Percentiles rank a stretch among this genome's conserved stretches.
Conservation (phyloP, 2,888 invertebrate species). For the Eupithecia dodoneata region DNA sequence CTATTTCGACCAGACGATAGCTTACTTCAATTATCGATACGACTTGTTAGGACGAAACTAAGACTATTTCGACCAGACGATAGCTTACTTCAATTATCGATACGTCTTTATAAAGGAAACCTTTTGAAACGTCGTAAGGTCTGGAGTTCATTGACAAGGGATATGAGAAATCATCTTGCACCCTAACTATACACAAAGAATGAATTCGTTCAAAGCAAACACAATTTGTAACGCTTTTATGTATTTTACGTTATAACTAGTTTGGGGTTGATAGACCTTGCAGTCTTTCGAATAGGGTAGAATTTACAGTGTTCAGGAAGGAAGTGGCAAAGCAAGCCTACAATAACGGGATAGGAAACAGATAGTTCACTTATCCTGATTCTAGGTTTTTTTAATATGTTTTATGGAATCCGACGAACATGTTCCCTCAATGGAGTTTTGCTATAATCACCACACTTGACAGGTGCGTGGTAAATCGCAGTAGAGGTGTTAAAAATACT, state of each 20-base stretch:
- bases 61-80: neutral
- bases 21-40: neutral
- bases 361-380: constrained; percentile 22
- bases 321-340: constrained; percentile 46
- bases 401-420: too few relatives aligned
- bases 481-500: too few relatives aligned
- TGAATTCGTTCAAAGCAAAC: constrained; percentile 56
- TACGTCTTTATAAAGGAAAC: neutral
- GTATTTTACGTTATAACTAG: constrained; percentile 39
- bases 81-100: neutral
- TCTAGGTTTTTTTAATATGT: too few relatives aligned
- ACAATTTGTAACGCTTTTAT: constrained; percentile 55
- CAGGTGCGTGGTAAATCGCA: too few relatives aligned
- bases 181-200: constrained; percentile 54
- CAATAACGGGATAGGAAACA: constrained; percentile 33
- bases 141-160: constrained; percentile 25
- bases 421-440: too few relatives aligned
- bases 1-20: neutral
- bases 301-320: constrained; percentile 22
- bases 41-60: too few relatives aligned
- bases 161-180: constrained; percentile 40
- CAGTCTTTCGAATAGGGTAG: constrained; percentile 15
- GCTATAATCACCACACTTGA: too few relatives aligned
- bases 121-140: constrained; percentile 12
- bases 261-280: constrained; percentile 28